Evolutionary conservation across 2,113 vertebrate genomes (phyloP).

Genomic region (Aspiorhynchus laticeps): DNA sequence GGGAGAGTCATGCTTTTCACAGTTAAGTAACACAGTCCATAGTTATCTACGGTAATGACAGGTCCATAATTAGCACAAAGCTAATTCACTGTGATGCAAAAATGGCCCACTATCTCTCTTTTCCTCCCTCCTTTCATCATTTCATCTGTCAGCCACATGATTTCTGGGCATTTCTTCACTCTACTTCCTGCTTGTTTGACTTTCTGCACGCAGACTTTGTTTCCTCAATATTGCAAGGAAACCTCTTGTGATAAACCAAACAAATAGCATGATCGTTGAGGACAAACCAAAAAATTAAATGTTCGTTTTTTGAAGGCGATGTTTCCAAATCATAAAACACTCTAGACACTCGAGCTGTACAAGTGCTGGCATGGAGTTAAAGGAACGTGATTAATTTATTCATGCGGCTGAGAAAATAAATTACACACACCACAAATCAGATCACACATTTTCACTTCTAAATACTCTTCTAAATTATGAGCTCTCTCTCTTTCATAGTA

Average conservation of each 20-base stretch:
- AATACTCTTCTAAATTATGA: background rate
- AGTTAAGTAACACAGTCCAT: conserved; percentile 35
- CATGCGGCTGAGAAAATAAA: conserved; percentile 6
- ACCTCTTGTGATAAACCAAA: background rate
- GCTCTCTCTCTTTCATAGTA: background rate
- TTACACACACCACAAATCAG: background rate
- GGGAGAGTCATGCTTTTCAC: conserved; percentile 31
- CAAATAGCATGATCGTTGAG: background rate
- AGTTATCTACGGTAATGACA: conserved; percentile 30
- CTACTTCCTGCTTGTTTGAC: background rate
- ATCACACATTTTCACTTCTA: background rate
- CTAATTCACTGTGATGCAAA: conserved; percentile 23
- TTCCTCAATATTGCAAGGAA: background rate
- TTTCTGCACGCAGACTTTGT: conserved; percentile 6
- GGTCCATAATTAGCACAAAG: conserved; percentile 25
- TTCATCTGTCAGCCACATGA: background rate
- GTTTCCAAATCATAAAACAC: conserved; percentile 28
- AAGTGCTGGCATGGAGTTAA: background rate
- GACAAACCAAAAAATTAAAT: background rate
- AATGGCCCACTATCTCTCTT: background rate
- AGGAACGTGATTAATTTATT: conserved; percentile 10
- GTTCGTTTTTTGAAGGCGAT: background rate
- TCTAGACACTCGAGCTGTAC: background rate
- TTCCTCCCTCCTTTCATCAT: background rate
- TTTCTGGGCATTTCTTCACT: conserved; percentile 2